phyloP scores from a whole-genome alignment of 2,797 vertebrate species.

The Sebastes oblongus region DNA sequence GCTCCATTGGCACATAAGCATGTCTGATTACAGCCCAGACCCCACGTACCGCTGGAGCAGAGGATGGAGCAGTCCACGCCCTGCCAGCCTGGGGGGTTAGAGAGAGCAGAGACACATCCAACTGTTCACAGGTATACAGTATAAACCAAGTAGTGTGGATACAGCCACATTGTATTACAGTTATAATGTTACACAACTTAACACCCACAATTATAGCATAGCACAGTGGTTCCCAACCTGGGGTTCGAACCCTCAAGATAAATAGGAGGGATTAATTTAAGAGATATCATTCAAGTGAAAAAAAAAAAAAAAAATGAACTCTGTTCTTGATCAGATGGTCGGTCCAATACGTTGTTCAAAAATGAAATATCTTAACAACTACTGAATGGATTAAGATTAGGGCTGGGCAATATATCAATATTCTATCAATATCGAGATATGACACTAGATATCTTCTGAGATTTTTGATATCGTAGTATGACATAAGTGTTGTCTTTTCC shows the following conservation, averaged over 20 bases:
- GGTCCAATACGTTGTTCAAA: not conserved
- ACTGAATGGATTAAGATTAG: not conserved
- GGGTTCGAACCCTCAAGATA: not conserved
- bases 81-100: slow-evolving; percentile 88
- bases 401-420: too few relatives aligned
- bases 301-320: not conserved
- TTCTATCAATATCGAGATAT: too few relatives aligned
- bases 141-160: not conserved
- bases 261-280: not conserved
- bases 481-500: too few relatives aligned
- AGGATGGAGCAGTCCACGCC: slow-evolving; percentile 92
- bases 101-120: slow-evolving; percentile 17
- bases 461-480: too few relatives aligned
- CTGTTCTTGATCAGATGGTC: not conserved
- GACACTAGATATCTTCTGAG: too few relatives aligned
- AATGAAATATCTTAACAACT: not conserved
- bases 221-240: not conserved
- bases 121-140: not conserved
- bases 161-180: not conserved
- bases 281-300: not conserved
- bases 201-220: not conserved
- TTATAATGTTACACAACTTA: not conserved
- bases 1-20: slow-evolving; percentile 91
- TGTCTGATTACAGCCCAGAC: slow-evolving; percentile 90
- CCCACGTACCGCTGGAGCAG: slow-evolving; percentile 93